These are phyloP conservation scores for Xiphophorus maculatus DNA, from an alignment of 2,113 vertebrate species.

Conservation along the genomic window DNA sequence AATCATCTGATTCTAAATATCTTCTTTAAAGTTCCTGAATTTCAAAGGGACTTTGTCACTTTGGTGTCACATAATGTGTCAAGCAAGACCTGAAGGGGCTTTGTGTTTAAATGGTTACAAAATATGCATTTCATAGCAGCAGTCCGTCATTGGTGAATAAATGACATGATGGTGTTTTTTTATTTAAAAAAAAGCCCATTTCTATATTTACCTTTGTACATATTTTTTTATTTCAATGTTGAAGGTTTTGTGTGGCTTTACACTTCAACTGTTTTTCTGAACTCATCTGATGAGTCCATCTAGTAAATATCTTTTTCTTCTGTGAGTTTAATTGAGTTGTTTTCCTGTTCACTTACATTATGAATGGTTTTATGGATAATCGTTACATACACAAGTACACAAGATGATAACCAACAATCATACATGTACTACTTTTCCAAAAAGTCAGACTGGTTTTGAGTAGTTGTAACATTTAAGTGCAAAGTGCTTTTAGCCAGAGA, in stretches of 20 bases:
- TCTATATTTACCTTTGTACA: constrained; percentile 21
- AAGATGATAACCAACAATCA: too few relatives aligned
- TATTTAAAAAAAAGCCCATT: constrained; percentile 31
- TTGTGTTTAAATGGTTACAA: constrained; percentile 61
- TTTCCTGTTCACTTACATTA: too few relatives aligned
- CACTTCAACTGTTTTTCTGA: constrained; percentile 36
- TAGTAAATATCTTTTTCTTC: constrained; percentile 9
- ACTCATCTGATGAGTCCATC: constrained; percentile 18
- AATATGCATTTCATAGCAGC: constrained; percentile 54
- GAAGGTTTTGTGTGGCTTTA: constrained; percentile 46
- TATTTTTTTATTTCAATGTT: background rate
- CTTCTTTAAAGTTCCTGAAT: constrained; percentile 34
- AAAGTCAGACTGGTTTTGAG: too few relatives aligned
- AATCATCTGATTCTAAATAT: constrained; percentile 40
- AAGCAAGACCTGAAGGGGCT: constrained; percentile 37
- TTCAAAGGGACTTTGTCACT: constrained; percentile 32
- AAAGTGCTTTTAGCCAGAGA: too few relatives aligned
- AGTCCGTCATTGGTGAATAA: constrained; percentile 28
- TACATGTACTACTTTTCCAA: too few relatives aligned
- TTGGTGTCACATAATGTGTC: constrained; percentile 63
- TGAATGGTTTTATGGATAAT: background rate
- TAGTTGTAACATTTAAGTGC: too few relatives aligned
- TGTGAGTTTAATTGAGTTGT: background rate
- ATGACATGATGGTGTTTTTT: constrained; percentile 18
- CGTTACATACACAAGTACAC: background rate